Evolutionary conservation across 2,888 invertebrate species (phyloP), one percentile per base, ranked within the genome.

Genomic region (Melipona beecheii): DNA sequence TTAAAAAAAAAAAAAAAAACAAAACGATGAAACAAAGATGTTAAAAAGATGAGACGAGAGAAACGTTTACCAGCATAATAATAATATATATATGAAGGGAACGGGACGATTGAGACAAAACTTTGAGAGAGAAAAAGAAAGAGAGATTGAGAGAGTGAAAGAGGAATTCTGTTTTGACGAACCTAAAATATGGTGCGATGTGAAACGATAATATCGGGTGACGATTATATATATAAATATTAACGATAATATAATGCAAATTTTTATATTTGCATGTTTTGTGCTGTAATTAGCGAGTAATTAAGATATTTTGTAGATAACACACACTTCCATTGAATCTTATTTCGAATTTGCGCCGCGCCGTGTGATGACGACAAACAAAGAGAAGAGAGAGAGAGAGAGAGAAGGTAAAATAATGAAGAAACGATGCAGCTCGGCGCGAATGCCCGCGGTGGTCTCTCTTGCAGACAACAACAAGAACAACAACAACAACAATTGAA

Each of bases 261-360:
- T 93, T 93, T 93, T 93, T 92, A 92, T 92, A 94, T 94, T 94
- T 94, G 94, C 94, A 94, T 94, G 93, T 94, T 93, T 93, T 93
- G 93, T 94, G 93, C 93, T 94, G 94, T 94, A 94, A 94, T 94
- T 94, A 93, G 93, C 94, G 92, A 94, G 93, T 93, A 93, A 94
- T 93, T 93, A 93, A 94, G 93, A 93, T 94, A 94, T 94, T 94
- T 94, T 93, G 94, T 94, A 94, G 94, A 94, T 94, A 94, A 94
- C 93, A 91, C 89, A 89, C 91, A 93, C 93, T 93, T 93, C 93
- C 93, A 93, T 93, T 93, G 92, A 93, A 91, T 93, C 92, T 92
- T 93, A 91, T 93, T 56, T 93, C 91, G 88, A 91, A 91, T 87
- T 36, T 86, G 90, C 87, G 89, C 82, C 81, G 80, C 66, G 77